Base-by-base conservation (phyloP, 1,140 invertebrate species). In the Hycleus cichorii region DNA sequence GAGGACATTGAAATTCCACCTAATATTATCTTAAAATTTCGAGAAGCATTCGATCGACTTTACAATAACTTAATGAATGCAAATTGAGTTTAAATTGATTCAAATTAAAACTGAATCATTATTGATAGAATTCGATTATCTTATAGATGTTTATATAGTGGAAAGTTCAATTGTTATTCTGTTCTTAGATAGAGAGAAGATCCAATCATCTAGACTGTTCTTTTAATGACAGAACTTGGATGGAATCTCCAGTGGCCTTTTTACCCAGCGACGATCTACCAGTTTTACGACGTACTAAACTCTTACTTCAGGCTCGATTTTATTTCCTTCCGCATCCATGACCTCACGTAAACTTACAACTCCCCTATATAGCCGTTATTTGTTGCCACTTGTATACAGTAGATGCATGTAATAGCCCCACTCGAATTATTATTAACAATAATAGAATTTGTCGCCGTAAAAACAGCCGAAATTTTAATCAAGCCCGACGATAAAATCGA, bases 91-190 rank as follows among this genome's bases (percentile, higher is more conserved):
- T 32, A 2, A 7, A 32, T 32, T 32, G 32, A 7, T 7, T 32
- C 7, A 7, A 32, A 32, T 32, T 4, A 32, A 32, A 32, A 5
- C 7, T 32, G 4, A 32, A 32, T 7, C 4, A 32, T 32, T 32
- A 32, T 32, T 7, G 32, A 32, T 5, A 4, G 7, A 32, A 32
- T 32, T 32, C 32, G 32, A 32, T 32, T 32, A 32, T 32, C 32
- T 4, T 32, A 55, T 65, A 60, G 53, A 61, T 65, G 61, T 65
- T 65, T 65, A 65, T 65, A 63, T 60, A 52, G 55, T 54, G 51
- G 55, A 63, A 61, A 65, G 58, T 65, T 64, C 61, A 56, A 63
- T 65, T 65, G 64, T 65, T 65, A 65, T 65, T 65, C 64, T 47
- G 57, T 39, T 38, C 39, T 61, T 60, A 10, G 11, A 42, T 18